Conservation (phyloP, 2,888 invertebrate genomes). For the Leptothorax acervorum region DNA sequence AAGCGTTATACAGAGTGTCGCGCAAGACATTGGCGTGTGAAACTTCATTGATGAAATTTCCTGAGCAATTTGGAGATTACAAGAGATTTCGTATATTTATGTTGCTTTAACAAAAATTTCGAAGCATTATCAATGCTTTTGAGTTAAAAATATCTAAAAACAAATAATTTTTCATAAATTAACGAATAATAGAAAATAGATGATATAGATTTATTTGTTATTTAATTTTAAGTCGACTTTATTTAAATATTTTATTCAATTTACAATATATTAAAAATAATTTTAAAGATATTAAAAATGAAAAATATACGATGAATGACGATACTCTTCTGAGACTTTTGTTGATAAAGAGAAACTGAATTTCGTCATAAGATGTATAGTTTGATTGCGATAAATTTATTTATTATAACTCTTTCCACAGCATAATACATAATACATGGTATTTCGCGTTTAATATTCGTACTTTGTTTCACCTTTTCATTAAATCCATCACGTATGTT, state of each 20-base stretch:
- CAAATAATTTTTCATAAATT: not conserved
- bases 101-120: not conserved
- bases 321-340: not conserved
- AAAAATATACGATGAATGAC: not conserved
- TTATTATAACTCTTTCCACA: not conserved
- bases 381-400: not conserved
- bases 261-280: not conserved
- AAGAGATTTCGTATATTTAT: not conserved
- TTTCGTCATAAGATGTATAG: not conserved
- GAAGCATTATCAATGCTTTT: not conserved
- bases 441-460: constrained; percentile 3
- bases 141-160: not conserved
- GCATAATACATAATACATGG: not conserved
- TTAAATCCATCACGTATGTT: constrained; percentile 35
- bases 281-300: not conserved
- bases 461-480: constrained; percentile 13
- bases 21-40: not conserved
- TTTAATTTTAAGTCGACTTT: not conserved
- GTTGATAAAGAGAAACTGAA: not conserved
- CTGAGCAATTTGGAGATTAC: not conserved
- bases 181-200: not conserved
- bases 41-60: constrained; percentile 30
- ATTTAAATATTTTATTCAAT: not conserved
- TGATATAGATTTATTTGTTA: not conserved
- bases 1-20: not conserved